phyloP scores from a whole-genome alignment of 2,888 invertebrate species.

The Mechanitis mazaeus region DNA sequence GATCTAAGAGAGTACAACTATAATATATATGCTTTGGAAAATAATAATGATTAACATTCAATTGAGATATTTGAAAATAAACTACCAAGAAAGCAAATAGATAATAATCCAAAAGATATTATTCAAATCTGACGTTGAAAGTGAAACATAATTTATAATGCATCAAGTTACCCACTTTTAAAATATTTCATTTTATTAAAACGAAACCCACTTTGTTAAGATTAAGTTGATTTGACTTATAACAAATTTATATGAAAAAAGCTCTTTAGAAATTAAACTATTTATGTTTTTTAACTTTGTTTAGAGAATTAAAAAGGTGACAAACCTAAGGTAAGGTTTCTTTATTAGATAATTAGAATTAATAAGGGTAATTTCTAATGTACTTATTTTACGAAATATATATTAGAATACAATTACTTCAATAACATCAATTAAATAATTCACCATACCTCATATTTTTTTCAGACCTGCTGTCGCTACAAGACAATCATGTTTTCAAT shows the following conservation, averaged over 20 bases:
- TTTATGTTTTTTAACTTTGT: constrained; percentile 6
- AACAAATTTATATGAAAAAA: constrained; percentile 9
- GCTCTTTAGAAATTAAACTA: constrained; percentile 8
- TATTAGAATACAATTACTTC: too few relatives aligned
- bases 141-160: neutral
- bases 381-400: too few relatives aligned
- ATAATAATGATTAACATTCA: too few relatives aligned
- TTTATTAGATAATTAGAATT: too few relatives aligned
- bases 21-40: too few relatives aligned
- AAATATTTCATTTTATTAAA: constrained; percentile 10
- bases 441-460: neutral
- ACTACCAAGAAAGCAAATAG: too few relatives aligned
- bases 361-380: too few relatives aligned
- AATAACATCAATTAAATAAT: too few relatives aligned
- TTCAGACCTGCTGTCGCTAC: neutral
- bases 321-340: neutral
- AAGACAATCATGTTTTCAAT: neutral
- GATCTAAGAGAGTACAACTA: too few relatives aligned
- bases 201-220: neutral
- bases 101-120: too few relatives aligned
- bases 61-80: too few relatives aligned
- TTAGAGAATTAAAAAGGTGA: constrained; percentile 5
- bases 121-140: too few relatives aligned
- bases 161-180: constrained; percentile 5
- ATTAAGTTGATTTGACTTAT: neutral